Evolutionary conservation across 2,888 invertebrate genomes (phyloP), one percentile per base, ranked within the genome.

Genomic region (Ophonus ardosiacus): DNA sequence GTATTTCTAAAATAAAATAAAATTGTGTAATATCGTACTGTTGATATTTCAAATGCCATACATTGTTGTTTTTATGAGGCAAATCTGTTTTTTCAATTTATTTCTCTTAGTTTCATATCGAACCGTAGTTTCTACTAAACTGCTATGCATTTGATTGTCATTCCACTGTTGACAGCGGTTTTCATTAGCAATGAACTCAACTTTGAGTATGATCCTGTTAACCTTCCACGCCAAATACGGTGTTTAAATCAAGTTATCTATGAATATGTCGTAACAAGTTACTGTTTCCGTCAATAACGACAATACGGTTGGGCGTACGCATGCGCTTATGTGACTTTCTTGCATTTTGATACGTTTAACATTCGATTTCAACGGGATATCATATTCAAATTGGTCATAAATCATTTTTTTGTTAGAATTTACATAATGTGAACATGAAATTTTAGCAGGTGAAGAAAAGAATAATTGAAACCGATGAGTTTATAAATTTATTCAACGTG

Each of bases 161-260:
- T 38, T 38, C 31, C n/a, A 31, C 68, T 31, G 63, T 24, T 63
- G 63, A 63, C 63, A 68, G 31, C 38, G 24, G 38, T 68, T 68
- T 68, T 68, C 68, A 81, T 81, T 81, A 81, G 81, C 81, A 81
- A 81, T 81, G 81, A 81, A 81, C 81, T 81, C 81, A 81, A 81
- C 81, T 81, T 81, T 81, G 81, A 81, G 65, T 81, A 31, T 81
- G 40, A 65, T 81, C 63, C 65, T 40, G 81, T 81, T 81, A 63
- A 81, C 81, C 81, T 81, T 65, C 63, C n/a, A 15, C 51, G 17
- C 81, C 68, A 65, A 56, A 81, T 68, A 81, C 81, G 81, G 81
- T 68, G 65, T 51, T 63, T 81, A 81, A 68, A 81, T 81, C 81
- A 81, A 81, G 81, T 81, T 81, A 81, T 65, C 81, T 81, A 65